Evolutionary conservation across 2,113 vertebrate genomes (phyloP).

Genomic region (Brachirus orientalis): DNA sequence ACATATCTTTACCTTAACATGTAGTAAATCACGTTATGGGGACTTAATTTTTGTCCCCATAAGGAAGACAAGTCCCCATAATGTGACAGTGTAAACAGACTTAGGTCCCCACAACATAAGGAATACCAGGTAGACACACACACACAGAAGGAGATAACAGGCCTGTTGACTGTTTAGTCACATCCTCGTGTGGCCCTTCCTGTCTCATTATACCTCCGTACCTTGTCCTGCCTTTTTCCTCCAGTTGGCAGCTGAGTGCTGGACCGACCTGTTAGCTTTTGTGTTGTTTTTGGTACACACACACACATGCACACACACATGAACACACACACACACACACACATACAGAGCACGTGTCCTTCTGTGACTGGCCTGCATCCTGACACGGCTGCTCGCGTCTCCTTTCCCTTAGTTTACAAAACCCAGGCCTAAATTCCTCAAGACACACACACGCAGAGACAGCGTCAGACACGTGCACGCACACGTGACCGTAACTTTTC

Average conservation of each 20-base stretch:
- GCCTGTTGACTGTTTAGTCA: conserved; percentile 29
- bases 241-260: conserved; percentile 59
- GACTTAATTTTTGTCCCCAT: no score
- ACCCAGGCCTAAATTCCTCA: conserved; percentile 56
- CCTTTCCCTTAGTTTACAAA: conserved; percentile 59
- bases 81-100: no score
- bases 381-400: conserved; percentile 48
- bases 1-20: no score
- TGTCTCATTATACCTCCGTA: conserved; percentile 65
- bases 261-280: conserved; percentile 65
- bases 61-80: no score
- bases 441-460: conserved; percentile 8
- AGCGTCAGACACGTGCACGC: not conserved
- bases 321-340: conserved; percentile 22
- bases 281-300: conserved; percentile 29
- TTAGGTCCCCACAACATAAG: no score
- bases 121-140: no score
- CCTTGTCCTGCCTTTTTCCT: conserved; percentile 53
- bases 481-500: no score
- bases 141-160: conserved; percentile 16
- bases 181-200: conserved; percentile 45
- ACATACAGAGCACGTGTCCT: conserved; percentile 8
- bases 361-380: conserved; percentile 58
- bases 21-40: no score
- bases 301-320: conserved; percentile 23